phyloP scores from a whole-genome alignment of 1,140 invertebrate species.

The Drosophila kurseongensis region DNA sequence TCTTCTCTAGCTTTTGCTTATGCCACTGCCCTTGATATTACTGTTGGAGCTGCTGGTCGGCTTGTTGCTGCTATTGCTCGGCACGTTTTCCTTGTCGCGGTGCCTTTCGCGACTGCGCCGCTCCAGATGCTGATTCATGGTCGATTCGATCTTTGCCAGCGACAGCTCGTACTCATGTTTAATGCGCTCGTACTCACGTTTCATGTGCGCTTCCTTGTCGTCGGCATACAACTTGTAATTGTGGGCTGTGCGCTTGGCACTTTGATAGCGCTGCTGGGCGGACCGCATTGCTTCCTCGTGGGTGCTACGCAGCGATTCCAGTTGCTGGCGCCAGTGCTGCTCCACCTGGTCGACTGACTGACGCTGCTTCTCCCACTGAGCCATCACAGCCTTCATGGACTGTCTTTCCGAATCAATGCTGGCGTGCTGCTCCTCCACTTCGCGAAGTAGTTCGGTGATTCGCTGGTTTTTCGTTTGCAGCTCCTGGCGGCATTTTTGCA shows the following conservation, averaged over 20 bases:
- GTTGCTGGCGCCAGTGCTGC: slow-evolving; percentile 63
- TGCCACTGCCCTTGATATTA: slow-evolving; percentile 2
- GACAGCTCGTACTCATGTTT: slow-evolving; percentile 76
- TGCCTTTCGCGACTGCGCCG: slow-evolving; percentile 51
- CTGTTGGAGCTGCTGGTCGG: not conserved
- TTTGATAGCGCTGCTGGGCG: slow-evolving; percentile 86
- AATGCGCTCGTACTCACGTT: slow-evolving; percentile 76
- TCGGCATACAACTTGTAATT: slow-evolving; percentile 85
- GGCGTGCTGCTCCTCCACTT: slow-evolving; percentile 70
- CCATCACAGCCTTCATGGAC: slow-evolving; percentile 81
- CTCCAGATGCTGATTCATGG: slow-evolving; percentile 63
- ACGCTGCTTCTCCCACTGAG: slow-evolving; percentile 75
- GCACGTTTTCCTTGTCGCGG: slow-evolving; percentile 60
- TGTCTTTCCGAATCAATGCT: slow-evolving; percentile 76
- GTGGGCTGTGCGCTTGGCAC: slow-evolving; percentile 86
- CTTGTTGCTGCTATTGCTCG: slow-evolving; percentile 55
- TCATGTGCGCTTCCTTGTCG: slow-evolving; percentile 80
- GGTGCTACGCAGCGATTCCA: slow-evolving; percentile 49
- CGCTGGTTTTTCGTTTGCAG: slow-evolving; percentile 61
- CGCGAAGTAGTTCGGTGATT: slow-evolving; percentile 48
- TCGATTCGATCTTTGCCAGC: slow-evolving; percentile 67
- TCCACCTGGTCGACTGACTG: slow-evolving; percentile 63
- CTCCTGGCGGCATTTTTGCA: slow-evolving; percentile 67
- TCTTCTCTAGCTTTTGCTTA: not conserved
- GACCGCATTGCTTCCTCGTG: slow-evolving; percentile 74